phyloP scores from a whole-genome alignment of 2,113 vertebrate genomes.

The Phodopus roborovskii region DNA sequence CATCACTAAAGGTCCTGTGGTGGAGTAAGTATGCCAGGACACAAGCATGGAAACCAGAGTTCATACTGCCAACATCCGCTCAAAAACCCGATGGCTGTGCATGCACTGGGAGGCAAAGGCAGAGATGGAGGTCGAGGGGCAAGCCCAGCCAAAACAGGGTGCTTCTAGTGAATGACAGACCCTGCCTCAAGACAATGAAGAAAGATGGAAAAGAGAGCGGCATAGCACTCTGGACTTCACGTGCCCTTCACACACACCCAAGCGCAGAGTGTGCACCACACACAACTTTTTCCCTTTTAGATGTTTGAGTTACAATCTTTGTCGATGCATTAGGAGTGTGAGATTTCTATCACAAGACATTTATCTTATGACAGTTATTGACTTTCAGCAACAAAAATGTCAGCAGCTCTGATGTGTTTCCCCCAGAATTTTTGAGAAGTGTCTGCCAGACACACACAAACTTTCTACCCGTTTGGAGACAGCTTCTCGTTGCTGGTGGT shows the following conservation, averaged over 20 bases:
- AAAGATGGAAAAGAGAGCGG: not conserved
- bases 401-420: constrained; percentile 51
- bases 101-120: not conserved
- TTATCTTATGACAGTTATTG: constrained; percentile 46
- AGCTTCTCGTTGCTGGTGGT: not conserved
- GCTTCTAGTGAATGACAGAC: not conserved
- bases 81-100: too few species aligned
- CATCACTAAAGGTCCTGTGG: not conserved
- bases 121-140: too few species aligned
- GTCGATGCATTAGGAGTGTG: constrained; percentile 39
- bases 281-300: not conserved
- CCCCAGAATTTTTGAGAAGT: constrained; percentile 51
- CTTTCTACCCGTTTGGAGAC: not conserved
- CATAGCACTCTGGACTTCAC: not conserved
- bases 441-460: constrained; percentile 50
- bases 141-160: not conserved
- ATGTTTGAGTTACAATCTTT: constrained; percentile 25
- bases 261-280: not conserved
- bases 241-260: not conserved
- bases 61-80: not conserved
- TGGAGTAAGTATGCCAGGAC: not conserved
- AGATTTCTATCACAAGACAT: constrained; percentile 6
- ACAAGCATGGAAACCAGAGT: not conserved
- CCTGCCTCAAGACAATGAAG: not conserved
- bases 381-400: constrained; percentile 56